phyloP scores from a whole-genome alignment of 2,797 vertebrate genomes.

The Danio kyathit region DNA sequence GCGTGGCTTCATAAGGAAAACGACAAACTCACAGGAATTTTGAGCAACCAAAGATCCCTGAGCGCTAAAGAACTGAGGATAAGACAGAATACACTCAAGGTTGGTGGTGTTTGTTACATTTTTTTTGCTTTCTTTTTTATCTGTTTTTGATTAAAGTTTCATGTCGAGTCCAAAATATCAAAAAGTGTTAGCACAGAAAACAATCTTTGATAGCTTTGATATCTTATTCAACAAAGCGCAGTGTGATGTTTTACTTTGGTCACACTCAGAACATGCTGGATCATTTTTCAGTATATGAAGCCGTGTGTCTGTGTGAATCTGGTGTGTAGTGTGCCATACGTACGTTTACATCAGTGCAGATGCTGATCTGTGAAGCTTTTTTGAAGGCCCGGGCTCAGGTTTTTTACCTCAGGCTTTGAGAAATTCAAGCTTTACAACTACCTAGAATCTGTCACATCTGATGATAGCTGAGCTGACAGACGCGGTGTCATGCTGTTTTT shows the following conservation, averaged over 20 bases:
- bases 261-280: not conserved
- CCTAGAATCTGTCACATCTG: constrained; percentile 19
- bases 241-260: constrained; percentile 17
- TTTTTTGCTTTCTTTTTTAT: constrained; percentile 8
- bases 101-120: constrained; percentile 63
- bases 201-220: constrained; percentile 38
- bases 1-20: constrained; percentile 85
- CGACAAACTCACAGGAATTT: constrained; percentile 75
- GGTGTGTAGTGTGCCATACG: not conserved
- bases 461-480: constrained; percentile 23
- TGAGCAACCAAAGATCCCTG: constrained; percentile 57
- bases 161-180: constrained; percentile 25
- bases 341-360: not conserved
- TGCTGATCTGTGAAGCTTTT: not conserved
- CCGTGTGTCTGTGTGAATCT: not conserved
- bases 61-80: constrained; percentile 70
- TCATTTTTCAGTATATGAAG: constrained; percentile 12
- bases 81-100: constrained; percentile 78
- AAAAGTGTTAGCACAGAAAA: constrained; percentile 27
- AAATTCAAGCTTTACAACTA: constrained; percentile 31
- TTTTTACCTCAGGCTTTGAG: not conserved
- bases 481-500: not conserved
- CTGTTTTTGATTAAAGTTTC: constrained; percentile 48
- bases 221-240: constrained; percentile 39
- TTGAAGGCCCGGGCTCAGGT: not conserved